A percentile compares a stretch with the other conserved stretches of the same genome.
Conservation (phyloP, 1,140 invertebrate genomes). For the Bicyclus anynana region DNA sequence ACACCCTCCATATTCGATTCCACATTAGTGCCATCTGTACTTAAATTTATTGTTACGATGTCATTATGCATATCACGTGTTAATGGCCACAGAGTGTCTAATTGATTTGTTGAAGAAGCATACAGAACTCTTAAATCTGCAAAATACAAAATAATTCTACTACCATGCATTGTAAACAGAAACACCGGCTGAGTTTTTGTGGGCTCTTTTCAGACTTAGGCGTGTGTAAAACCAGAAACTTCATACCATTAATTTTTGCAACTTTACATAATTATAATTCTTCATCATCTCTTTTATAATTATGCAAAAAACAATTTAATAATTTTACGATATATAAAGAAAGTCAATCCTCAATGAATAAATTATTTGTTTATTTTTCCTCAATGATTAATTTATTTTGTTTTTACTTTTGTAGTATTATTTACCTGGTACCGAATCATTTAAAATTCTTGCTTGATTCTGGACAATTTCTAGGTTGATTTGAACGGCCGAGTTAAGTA, state of each 20-base stretch:
- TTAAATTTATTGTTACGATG: slow-evolving; percentile 48
- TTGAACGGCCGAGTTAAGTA: slow-evolving; percentile 49
- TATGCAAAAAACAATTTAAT: too few relatives aligned
- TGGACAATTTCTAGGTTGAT: slow-evolving; percentile 34
- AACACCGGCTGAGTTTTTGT: too few relatives aligned
- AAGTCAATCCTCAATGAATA: too few relatives aligned
- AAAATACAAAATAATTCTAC: background rate
- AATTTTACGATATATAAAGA: slow-evolving; percentile 39
- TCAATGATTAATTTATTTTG: too few relatives aligned
- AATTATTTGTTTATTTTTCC: too few relatives aligned
- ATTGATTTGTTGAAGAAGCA: slow-evolving; percentile 55
- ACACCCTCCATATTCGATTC: slow-evolving; percentile 38
- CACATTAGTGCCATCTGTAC: slow-evolving; percentile 45
- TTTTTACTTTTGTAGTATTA: too few relatives aligned
- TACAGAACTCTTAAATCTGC: slow-evolving; percentile 59
- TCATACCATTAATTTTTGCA: too few relatives aligned
- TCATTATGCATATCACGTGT: slow-evolving; percentile 61
- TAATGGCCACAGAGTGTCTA: slow-evolving; percentile 52
- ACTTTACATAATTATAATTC: too few relatives aligned
- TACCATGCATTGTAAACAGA: too few relatives aligned
- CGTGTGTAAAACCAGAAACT: too few relatives aligned
- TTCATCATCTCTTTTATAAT: too few relatives aligned
- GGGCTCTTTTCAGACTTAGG: too few relatives aligned
- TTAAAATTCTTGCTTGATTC: slow-evolving; percentile 49
- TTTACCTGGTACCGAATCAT: slow-evolving; percentile 58